Base-by-base conservation (phyloP, 2,113 vertebrate species). In the human (Homo sapiens) region DNA sequence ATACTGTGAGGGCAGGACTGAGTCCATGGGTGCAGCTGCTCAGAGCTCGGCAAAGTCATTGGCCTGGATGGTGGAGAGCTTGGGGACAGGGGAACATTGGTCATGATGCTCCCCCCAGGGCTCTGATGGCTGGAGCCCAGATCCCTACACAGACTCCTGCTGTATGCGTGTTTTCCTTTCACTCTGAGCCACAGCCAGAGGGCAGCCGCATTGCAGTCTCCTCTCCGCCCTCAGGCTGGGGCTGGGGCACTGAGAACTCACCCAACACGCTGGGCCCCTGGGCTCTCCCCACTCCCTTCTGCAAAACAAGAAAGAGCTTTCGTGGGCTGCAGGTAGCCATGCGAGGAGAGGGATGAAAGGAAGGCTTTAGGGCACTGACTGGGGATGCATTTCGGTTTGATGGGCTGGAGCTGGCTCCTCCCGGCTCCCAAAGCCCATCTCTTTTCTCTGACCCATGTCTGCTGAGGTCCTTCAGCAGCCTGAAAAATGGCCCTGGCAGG, bases 401-500 rank as follows among this genome's bases (percentile, higher is more conserved):
- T 4, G 57, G 45, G 40, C 72, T 25, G 25, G 70, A 23, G n/a
- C 12, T 5, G 11, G 43, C 86, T 38, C 79, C 35, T 30, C 20
- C 25, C 8, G 4, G 45, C 55, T 25, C 32, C 20, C 6, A 32
- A 32, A 83, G 30, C 35, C 5, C 25, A 2, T 52, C 27, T 59
- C 75, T 38, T 22, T 48, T 52, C 30, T 40, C n/a, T 25, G 50
- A 45, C 4, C 30, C 17, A 0, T 3, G 2, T 16, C 55, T 35
- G 0, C 12, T 22, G 27, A 73, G 38, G 50, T 23, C 86, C 3
- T 0, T 6, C 12, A 2, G 7, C 52, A 85, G 18, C 72, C 85
- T n/a, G 52, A 32, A 32, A 32, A 73, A 22, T 2, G 12, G 30
- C 88, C 30, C 0, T 3, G 0, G 38, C 3, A 0, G 7, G 38